Conservation (phyloP, 2,797 vertebrate species). For the Myotis findleyi region DNA sequence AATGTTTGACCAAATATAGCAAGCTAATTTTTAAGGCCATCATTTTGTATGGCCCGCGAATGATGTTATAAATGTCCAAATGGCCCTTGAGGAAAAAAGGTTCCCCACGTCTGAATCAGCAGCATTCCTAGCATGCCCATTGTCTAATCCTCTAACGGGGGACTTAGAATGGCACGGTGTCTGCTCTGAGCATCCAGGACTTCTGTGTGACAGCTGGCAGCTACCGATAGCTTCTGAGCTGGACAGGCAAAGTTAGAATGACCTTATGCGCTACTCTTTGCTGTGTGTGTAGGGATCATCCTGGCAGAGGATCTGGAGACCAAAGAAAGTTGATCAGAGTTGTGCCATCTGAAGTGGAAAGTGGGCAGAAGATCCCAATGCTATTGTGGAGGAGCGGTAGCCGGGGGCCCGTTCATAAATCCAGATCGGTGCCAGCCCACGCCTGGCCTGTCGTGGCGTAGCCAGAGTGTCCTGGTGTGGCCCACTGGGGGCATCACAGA, state of each 20-base stretch:
- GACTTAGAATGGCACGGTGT: not conserved
- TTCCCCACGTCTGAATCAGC: too few relatives aligned
- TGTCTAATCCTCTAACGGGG: not conserved
- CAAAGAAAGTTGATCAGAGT: not conserved
- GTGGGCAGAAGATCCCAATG: not conserved
- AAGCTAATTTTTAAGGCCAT: too few relatives aligned
- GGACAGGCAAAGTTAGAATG: not conserved
- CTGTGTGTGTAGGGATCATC: not conserved
- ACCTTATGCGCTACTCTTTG: not conserved
- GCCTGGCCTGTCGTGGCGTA: too few relatives aligned
- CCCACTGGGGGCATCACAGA: not conserved
- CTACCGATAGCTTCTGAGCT: not conserved
- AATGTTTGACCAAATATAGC: too few relatives aligned
- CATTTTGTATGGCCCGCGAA: too few relatives aligned
- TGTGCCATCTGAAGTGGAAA: not conserved
- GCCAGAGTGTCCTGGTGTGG: not conserved
- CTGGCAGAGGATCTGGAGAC: not conserved
- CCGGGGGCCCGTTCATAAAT: not conserved
- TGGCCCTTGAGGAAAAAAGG: too few relatives aligned
- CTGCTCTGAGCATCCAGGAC: not conserved
- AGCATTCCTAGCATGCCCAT: not conserved
- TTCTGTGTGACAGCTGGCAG: not conserved
- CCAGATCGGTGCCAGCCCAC: not conserved
- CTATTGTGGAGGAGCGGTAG: not conserved
- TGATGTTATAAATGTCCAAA: too few relatives aligned